Evolutionary conservation across 2,113 vertebrate genomes (phyloP).

Genomic region (Dendrocopos noguchii): DNA sequence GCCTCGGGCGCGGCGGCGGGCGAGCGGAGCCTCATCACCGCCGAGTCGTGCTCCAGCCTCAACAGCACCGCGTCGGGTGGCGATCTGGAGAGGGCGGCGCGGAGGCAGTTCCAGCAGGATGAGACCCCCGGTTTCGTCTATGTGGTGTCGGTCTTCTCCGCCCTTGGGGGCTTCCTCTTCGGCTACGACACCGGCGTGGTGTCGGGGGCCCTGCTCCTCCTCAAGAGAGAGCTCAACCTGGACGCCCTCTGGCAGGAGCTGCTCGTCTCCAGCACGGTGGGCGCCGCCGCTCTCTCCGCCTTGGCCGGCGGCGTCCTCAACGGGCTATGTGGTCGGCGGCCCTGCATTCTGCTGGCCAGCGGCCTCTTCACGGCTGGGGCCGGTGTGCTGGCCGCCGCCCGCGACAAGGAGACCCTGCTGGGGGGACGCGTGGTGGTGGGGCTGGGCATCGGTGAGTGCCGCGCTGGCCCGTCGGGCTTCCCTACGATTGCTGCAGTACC

Average conservation of each 20-base stretch:
- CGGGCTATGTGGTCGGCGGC: conserved; percentile 83
- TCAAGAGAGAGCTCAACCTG: conserved; percentile 91
- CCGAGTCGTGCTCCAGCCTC: conserved; percentile 84
- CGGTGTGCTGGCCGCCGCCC: conserved; percentile 79
- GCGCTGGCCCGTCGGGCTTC: neutral
- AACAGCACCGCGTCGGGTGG: conserved; percentile 78
- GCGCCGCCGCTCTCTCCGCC: conserved; percentile 89
- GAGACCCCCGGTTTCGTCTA: conserved; percentile 84
- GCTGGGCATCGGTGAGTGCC: conserved; percentile 90
- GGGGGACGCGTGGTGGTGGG: conserved; percentile 89
- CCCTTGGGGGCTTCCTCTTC: conserved; percentile 94
- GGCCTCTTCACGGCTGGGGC: conserved; percentile 86
- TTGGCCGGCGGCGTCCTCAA: conserved; percentile 87
- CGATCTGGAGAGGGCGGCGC: conserved; percentile 91
- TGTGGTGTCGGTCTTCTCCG: conserved; percentile 85
- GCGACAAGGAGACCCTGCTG: conserved; percentile 85
- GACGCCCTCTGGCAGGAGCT: conserved; percentile 93
- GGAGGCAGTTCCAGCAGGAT: conserved; percentile 92
- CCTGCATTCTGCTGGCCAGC: conserved; percentile 90
- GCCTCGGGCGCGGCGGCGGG: conserved; percentile 68
- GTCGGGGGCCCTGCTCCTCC: conserved; percentile 93
- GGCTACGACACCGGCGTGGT: conserved; percentile 98
- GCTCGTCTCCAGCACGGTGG: conserved; percentile 92
- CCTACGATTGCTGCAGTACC: neutral
- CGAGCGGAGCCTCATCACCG: conserved; percentile 88